phyloP scores from a whole-genome alignment of 2,797 vertebrate species.

The Coregonus sp. region DNA sequence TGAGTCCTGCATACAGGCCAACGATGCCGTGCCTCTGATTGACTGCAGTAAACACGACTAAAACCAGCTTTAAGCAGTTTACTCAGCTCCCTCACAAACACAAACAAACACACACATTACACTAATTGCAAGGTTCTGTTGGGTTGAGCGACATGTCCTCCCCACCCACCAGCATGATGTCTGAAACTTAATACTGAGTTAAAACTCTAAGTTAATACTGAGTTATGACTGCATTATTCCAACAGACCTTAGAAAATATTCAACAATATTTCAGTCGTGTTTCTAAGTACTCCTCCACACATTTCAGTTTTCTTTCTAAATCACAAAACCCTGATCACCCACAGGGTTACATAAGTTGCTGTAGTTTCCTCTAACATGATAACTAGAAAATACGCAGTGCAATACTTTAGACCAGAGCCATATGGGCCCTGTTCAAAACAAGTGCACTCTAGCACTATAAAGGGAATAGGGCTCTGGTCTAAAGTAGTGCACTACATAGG shows the following conservation, averaged over 20 bases:
- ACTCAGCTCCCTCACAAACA: slow-evolving; percentile 26
- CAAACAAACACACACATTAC: slow-evolving; percentile 20
- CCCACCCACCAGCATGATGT: slow-evolving; percentile 2
- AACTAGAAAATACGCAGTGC: background rate
- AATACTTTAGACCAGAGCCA: no score
- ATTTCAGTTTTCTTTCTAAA: background rate
- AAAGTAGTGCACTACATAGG: no score
- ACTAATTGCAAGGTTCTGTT: slow-evolving; percentile 17
- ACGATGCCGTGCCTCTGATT: slow-evolving; percentile 40
- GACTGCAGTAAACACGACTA: slow-evolving; percentile 52
- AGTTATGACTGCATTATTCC: no score
- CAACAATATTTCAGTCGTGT: background rate
- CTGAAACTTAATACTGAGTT: background rate
- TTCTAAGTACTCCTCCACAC: background rate
- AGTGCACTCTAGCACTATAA: no score
- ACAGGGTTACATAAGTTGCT: background rate
- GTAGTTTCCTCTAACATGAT: background rate
- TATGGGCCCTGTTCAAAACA: no score
- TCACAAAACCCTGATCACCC: background rate
- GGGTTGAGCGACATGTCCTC: slow-evolving; percentile 13
- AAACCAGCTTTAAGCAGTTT: slow-evolving; percentile 51
- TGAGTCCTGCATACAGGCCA: slow-evolving; percentile 43
- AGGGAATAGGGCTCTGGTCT: no score
- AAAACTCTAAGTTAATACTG: no score
- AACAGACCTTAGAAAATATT: background rate